A percentile compares a stretch with the other conserved stretches of the same genome.
Conservation (phyloP, 2,113 vertebrate genomes). For the Eretmochelys imbricata region DNA sequence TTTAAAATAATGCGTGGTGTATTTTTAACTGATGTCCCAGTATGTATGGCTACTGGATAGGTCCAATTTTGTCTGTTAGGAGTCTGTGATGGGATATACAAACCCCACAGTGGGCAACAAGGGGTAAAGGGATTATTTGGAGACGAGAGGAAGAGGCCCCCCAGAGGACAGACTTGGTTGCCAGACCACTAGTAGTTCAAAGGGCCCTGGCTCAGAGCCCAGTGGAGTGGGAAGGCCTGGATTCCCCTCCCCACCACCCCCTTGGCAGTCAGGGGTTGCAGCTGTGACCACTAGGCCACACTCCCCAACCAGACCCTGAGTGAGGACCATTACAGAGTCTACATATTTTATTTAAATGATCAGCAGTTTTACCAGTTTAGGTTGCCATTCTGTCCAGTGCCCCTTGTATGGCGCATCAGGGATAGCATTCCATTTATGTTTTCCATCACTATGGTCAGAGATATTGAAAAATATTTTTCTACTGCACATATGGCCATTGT, state of each 20-base stretch:
- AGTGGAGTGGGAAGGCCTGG: no score
- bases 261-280: no score
- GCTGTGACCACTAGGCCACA: no score
- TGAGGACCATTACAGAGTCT: not conserved
- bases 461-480: not conserved
- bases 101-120: no score
- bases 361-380: not conserved
- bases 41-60: rapidly evolving
- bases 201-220: no score
- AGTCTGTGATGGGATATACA: no score
- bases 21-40: not conserved
- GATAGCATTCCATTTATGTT: rapidly evolving
- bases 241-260: no score
- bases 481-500: not conserved
- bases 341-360: not conserved
- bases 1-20: not conserved
- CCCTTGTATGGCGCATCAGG: not conserved
- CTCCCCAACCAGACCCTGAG: no score
- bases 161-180: no score
- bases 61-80: not conserved
- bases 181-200: no score
- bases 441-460: not conserved
- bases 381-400: not conserved
- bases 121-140: no score
- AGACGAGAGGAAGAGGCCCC: no score